phyloP scores from a whole-genome alignment of 2,797 vertebrate species.

The Channa striata region DNA sequence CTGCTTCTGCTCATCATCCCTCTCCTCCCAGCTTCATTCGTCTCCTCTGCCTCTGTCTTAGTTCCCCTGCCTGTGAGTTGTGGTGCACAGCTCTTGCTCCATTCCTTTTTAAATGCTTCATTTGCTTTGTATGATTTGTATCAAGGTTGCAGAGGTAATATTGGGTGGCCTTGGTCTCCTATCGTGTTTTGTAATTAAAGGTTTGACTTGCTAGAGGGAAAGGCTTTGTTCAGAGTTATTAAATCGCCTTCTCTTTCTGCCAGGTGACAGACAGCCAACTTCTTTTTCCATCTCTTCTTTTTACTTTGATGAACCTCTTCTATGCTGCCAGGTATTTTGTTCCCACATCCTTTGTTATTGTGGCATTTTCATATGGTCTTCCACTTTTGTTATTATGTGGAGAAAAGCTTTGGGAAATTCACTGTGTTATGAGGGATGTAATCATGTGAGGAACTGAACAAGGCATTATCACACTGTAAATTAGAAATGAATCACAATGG shows the following conservation, averaged over 20 bases:
- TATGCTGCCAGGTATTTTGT: conserved; percentile 59
- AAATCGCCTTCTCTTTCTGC: conserved; percentile 68
- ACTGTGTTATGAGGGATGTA: conserved; percentile 52
- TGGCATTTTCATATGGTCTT: conserved; percentile 60
- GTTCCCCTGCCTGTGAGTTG: conserved; percentile 9
- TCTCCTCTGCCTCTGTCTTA: conserved; percentile 19
- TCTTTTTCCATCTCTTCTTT: conserved; percentile 47
- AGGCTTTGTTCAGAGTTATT: conserved; percentile 77
- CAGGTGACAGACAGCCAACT: conserved; percentile 64
- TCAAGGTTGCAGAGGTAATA: conserved; percentile 77
- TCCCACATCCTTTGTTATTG: conserved; percentile 57
- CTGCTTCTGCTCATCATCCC: conserved; percentile 44
- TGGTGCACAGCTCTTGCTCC: conserved; percentile 31
- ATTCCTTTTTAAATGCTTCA: conserved; percentile 70
- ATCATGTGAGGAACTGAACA: conserved; percentile 59
- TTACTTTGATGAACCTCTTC: conserved; percentile 48
- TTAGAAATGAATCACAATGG: conserved; percentile 48
- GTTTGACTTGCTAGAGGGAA: conserved; percentile 66
- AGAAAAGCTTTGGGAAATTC: conserved; percentile 63
- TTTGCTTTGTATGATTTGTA: conserved; percentile 79
- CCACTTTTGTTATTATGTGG: conserved; percentile 57
- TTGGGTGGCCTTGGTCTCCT: conserved; percentile 59
- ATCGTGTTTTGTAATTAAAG: conserved; percentile 82
- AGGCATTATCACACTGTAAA: conserved; percentile 48
- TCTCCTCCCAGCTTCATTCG: conserved; percentile 24